Base-by-base conservation (phyloP, 2,888 invertebrate species). In the Ichneumon xanthorius region DNA sequence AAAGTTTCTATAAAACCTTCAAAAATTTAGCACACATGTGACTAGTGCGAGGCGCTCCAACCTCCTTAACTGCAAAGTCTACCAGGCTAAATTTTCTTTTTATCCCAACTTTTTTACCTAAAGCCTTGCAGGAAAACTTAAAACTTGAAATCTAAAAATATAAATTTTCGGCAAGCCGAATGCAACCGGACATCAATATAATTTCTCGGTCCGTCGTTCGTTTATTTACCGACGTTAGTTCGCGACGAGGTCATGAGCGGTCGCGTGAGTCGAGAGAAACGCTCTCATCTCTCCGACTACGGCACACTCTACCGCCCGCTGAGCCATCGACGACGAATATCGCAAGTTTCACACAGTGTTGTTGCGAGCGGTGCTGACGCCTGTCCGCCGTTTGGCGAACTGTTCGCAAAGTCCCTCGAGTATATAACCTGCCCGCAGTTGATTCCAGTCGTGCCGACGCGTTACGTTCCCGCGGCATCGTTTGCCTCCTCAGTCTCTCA, bases 321-420 rank as follows among this genome's bases (percentile, higher is more conserved):
- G 6, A 11, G 14, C 19, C 22, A 26, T 22, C 58, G 11, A 58
- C 26, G 26, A 26, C 14, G 58, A 58, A 58, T 58, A 22, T 58
- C 9, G 58, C 58, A 1, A 45, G 4, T 45, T 45, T 45, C 5
- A 4, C 4, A 16, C 16, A 26, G 50, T 4, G 30, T 50, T n/a
- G 22, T 16, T 4, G 9, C 77, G 88, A 80, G 45, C 37, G 71
- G 86, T 81, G 86, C 86, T 88, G 88, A 85, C 89, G 70, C 85
- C 89, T 89, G 80, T 81, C 73, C 63, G 80, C 78, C 37, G 63
- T 53, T 33, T 70, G 75, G 68, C 48, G 87, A 85, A 89, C 88
- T 86, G 86, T 65, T 22, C 71, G 40, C 58, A 58, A 22, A 63
- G 22, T 61, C 11, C 14, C 48, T 11, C 50, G 81, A 75, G 82